These are phyloP conservation scores for Dysdera silvatica DNA, from an alignment of 1,140 invertebrate genomes.

Conservation along the genomic window DNA sequence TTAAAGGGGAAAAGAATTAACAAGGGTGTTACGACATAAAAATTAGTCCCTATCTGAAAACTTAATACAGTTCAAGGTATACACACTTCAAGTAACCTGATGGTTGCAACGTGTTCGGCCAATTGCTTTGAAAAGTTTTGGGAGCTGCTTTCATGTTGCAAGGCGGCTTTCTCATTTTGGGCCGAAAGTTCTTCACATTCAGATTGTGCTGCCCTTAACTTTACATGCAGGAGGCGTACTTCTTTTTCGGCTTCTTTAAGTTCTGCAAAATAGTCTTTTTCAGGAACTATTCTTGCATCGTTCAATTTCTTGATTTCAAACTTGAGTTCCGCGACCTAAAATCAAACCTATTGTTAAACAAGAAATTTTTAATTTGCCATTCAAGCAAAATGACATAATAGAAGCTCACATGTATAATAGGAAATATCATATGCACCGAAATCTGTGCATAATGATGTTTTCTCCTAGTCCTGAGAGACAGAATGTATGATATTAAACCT, in stretches of 20 bases:
- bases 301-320: constrained; percentile 8
- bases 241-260: constrained; percentile 15
- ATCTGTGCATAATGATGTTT: too few species aligned
- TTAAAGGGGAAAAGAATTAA: too few species aligned
- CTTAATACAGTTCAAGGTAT: too few species aligned
- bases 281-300: background rate
- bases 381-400: too few species aligned
- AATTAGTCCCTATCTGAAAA: too few species aligned
- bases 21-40: too few species aligned
- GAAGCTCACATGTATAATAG: too few species aligned
- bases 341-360: background rate
- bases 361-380: too few species aligned
- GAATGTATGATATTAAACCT: too few species aligned
- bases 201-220: constrained; percentile 10
- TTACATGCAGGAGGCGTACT: constrained; percentile 2
- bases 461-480: too few species aligned
- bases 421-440: too few species aligned
- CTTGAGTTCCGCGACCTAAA: constrained; percentile 8
- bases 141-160: constrained; percentile 8
- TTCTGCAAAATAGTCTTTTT: constrained; percentile 5
- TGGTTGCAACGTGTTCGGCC: constrained; percentile 9
- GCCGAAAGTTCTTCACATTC: constrained; percentile 25
- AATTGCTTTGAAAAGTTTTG: constrained; percentile 11
- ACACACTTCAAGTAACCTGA: constrained; percentile 15
- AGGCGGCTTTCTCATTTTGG: constrained; percentile 14